These are phyloP conservation scores for Hofmannophila pseudospretella DNA, from an alignment of 2,888 invertebrate genomes.

Conservation along the genomic window DNA sequence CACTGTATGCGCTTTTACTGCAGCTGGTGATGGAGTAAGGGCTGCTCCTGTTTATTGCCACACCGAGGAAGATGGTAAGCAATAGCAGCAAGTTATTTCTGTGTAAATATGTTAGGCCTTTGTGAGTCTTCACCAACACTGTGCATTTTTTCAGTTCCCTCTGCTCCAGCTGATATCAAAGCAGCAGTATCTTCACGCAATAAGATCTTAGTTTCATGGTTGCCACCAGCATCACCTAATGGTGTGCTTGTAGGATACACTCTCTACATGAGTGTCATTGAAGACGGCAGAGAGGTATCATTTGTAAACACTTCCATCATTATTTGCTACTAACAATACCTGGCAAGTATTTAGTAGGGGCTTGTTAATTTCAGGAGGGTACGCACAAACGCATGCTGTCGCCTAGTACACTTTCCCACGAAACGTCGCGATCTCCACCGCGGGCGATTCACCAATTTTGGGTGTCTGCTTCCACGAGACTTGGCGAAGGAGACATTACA, in stretches of 20 bases:
- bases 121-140: not conserved
- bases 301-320: not conserved
- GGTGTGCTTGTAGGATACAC: constrained; percentile 90
- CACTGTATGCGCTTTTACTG: constrained; percentile 91
- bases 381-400: constrained; percentile 86
- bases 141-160: constrained; percentile 89
- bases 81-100: too few species aligned
- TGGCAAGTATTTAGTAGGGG: not conserved
- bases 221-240: constrained; percentile 90
- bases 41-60: constrained; percentile 91
- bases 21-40: constrained; percentile 92
- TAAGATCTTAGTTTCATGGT: constrained; percentile 93
- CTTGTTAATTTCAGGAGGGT: constrained; percentile 73
- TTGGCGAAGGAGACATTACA: constrained; percentile 91
- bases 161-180: constrained; percentile 93
- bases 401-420: constrained; percentile 83
- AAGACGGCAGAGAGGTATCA: constrained; percentile 83
- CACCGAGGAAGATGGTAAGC: constrained; percentile 92
- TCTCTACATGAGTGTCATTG: constrained; percentile 88
- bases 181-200: constrained; percentile 91
- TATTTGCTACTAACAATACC: not conserved
- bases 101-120: too few species aligned
- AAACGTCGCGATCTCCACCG: constrained; percentile 83
- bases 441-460: constrained; percentile 86
- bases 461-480: constrained; percentile 85